Percentiles rank a stretch among this genome's conserved stretches.
Conservation (phyloP, 1,140 invertebrate genomes). For the Panonychus citri region DNA sequence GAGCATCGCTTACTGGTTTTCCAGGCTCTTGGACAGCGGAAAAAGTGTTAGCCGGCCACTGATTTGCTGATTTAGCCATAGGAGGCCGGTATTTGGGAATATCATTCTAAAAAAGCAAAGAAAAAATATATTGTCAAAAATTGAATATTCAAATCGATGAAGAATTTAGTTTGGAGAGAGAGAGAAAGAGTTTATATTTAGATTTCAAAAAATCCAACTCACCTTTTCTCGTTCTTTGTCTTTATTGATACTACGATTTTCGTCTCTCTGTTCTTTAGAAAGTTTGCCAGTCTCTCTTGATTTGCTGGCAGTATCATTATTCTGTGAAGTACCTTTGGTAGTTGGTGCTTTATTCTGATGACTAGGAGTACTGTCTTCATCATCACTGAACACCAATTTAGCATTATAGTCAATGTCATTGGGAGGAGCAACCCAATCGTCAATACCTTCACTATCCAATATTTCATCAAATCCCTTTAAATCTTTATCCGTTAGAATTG, state of each 20-base stretch:
- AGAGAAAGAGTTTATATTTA: not conserved
- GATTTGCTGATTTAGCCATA: not conserved
- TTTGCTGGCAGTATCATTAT: not conserved
- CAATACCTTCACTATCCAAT: constrained; percentile 36
- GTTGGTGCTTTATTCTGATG: too few species aligned
- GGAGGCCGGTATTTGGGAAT: not conserved
- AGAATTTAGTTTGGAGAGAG: not conserved
- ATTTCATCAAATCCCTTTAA: constrained; percentile 74
- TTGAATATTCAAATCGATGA: too few species aligned
- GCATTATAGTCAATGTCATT: constrained; percentile 88
- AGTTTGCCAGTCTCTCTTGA: not conserved
- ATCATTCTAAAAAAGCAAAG: not conserved
- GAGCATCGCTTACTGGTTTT: not conserved
- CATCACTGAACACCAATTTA: constrained; percentile 78
- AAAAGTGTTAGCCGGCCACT: not conserved
- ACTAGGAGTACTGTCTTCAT: constrained; percentile 34
- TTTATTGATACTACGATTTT: too few species aligned
- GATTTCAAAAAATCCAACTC: not conserved
- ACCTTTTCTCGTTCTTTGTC: too few species aligned
- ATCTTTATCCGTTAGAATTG: constrained; percentile 76
- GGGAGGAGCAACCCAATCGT: constrained; percentile 60
- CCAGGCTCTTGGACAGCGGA: not conserved
- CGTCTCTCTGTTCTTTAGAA: not conserved
- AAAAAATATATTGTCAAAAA: not conserved
- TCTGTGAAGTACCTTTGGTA: too few species aligned